Evolutionary conservation across 2,797 vertebrate genomes (phyloP).

Genomic region (Acanthornis magna): DNA sequence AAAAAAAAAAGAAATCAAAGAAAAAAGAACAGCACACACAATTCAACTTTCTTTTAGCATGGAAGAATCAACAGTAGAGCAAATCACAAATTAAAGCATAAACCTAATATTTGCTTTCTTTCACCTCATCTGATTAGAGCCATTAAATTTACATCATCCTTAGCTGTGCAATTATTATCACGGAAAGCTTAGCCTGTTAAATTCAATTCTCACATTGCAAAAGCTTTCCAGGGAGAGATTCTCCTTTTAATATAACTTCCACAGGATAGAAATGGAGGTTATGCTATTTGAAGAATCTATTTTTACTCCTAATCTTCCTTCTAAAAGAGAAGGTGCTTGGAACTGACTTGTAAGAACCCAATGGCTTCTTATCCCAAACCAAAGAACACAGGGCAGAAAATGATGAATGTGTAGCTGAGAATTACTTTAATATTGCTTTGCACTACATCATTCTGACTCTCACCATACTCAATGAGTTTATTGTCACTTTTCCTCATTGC

Average conservation of each 20-base stretch:
- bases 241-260: conserved; percentile 14
- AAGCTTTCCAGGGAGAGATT: conserved; percentile 10
- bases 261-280: background rate
- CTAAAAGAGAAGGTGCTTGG: background rate
- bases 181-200: background rate
- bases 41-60: background rate
- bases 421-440: background rate
- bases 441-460: background rate
- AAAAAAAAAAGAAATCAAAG: fast-evolving
- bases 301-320: background rate
- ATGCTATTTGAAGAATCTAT: background rate
- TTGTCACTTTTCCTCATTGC: background rate
- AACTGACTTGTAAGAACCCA: background rate
- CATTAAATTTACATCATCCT: conserved; percentile 61
- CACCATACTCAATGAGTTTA: background rate
- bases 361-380: background rate
- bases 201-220: conserved; percentile 39
- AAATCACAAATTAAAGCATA: conserved; percentile 45
- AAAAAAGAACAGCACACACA: background rate
- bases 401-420: background rate
- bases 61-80: background rate
- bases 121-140: conserved; percentile 55
- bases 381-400: background rate
- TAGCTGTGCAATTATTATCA: conserved; percentile 48
- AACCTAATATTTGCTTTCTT: conserved; percentile 54